Evolutionary conservation across 2,888 invertebrate genomes (phyloP).

Genomic region (Plebejus melissa): DNA sequence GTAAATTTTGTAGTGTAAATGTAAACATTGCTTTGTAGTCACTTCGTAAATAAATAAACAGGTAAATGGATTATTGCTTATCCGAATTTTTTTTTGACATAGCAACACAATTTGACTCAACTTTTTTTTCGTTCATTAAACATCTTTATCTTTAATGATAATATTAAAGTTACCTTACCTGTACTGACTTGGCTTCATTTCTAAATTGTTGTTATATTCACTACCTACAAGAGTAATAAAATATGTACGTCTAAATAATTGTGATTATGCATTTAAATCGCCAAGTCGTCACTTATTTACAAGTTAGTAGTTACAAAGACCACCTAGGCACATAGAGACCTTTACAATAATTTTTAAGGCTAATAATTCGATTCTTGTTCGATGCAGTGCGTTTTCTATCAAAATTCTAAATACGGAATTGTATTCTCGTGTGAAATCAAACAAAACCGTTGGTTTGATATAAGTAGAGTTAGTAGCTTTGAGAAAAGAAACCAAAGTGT

Average conservation of each 20-base stretch:
- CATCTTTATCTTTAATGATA: too few relatives aligned
- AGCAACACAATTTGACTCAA: not conserved
- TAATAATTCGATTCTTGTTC: too few relatives aligned
- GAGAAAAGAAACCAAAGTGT: not conserved
- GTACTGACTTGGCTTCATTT: too few relatives aligned
- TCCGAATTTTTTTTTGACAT: not conserved
- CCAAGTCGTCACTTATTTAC: not conserved
- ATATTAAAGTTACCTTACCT: too few relatives aligned
- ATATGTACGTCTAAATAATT: not conserved
- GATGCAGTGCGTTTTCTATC: too few relatives aligned
- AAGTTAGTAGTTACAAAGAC: not conserved
- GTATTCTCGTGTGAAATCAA: too few relatives aligned
- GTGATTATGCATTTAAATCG: not conserved
- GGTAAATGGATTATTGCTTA: not conserved
- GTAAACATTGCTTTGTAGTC: slow-evolving; percentile 10
- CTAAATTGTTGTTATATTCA: not conserved
- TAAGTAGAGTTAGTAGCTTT: not conserved
- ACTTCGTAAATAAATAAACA: not conserved
- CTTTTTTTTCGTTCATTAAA: not conserved
- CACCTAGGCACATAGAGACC: not conserved
- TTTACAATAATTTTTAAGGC: too few relatives aligned
- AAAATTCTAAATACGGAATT: too few relatives aligned
- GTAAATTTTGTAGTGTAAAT: not conserved
- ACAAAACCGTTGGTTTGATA: too few relatives aligned
- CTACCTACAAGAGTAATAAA: not conserved